Conservation (phyloP, 2,797 vertebrate species). For the Halcyon badia region DNA sequence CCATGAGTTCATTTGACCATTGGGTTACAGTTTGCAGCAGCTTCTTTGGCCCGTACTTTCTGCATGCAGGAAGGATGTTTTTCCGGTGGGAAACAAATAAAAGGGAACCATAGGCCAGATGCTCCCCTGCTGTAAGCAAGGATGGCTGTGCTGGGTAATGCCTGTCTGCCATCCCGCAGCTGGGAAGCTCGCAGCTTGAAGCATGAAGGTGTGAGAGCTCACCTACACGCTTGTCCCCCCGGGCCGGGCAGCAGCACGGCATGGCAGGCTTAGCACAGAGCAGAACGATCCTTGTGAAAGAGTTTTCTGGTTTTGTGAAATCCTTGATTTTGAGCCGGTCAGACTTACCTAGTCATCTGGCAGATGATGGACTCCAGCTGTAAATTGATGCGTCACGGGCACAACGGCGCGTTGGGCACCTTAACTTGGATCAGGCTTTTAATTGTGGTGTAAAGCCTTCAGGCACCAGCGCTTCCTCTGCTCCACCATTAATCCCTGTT, state of each 20-base stretch:
- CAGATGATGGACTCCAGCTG: background rate
- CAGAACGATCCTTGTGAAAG: background rate
- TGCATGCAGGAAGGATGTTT: background rate
- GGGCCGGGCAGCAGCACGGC: background rate
- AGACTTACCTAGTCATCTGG: background rate
- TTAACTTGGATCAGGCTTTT: background rate
- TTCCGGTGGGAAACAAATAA: background rate
- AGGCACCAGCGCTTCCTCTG: background rate
- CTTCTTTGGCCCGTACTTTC: background rate
- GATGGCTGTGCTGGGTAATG: background rate
- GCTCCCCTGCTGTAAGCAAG: background rate
- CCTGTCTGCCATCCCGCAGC: fast-evolving
- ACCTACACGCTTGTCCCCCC: fast-evolving
- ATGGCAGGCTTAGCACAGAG: fast-evolving
- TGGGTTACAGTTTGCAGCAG: background rate
- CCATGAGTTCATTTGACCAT: background rate
- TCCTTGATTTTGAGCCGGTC: fast-evolving
- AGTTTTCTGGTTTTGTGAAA: background rate
- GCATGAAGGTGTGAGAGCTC: background rate
- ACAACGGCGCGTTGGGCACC: background rate
- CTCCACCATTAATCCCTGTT: background rate
- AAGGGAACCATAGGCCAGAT: background rate
- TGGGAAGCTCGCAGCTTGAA: background rate
- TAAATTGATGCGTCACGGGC: background rate
- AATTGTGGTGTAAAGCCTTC: background rate